These are phyloP conservation scores for Ostrea edulis DNA, from an alignment of 1,140 invertebrate species.

Conservation along the genomic window DNA sequence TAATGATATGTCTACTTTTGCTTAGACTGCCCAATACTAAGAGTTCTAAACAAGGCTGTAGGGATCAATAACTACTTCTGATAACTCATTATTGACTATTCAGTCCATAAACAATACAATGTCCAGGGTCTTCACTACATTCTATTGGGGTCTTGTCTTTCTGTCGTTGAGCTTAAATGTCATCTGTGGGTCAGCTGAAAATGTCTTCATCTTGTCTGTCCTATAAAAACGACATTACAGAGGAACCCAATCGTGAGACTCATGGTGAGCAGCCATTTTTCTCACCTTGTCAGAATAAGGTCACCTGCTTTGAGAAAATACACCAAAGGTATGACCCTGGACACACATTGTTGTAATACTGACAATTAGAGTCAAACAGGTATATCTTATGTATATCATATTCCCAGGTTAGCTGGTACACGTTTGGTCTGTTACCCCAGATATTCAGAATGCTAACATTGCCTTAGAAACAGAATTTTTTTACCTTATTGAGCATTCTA, in stretches of 20 bases:
- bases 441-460: background rate
- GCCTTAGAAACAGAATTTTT: constrained; percentile 1
- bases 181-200: background rate
- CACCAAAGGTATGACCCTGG: background rate
- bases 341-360: background rate
- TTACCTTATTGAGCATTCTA: background rate
- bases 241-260: background rate
- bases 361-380: background rate
- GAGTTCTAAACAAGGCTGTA: background rate
- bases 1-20: background rate
- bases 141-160: background rate
- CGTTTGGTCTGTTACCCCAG: background rate
- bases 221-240: background rate
- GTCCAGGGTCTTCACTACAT: constrained; percentile 1
- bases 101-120: constrained; percentile 28
- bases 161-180: background rate
- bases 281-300: constrained; percentile 28
- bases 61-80: constrained; percentile 1
- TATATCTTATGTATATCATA: background rate
- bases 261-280: background rate
- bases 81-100: constrained; percentile 23
- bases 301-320: constrained; percentile 1
- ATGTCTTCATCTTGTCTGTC: background rate
- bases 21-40: background rate
- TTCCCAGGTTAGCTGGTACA: background rate